A percentile compares a stretch with the other conserved stretches of the same genome.
Evolutionary conservation across 2,888 invertebrate genomes (phyloP).

Genomic region (Napeogenes sylphis): DNA sequence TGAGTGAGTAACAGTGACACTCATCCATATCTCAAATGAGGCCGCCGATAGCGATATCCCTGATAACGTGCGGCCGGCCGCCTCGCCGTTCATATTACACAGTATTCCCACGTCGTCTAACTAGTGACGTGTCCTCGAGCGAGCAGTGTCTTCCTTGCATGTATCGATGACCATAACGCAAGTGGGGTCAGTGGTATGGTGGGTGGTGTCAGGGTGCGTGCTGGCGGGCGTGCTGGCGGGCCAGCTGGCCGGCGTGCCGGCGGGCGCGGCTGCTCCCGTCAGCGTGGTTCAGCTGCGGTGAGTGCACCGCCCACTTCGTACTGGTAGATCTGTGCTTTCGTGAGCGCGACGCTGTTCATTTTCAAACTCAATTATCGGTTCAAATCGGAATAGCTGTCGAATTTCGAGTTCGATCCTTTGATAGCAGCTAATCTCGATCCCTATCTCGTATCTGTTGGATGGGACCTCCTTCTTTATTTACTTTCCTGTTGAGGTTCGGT

Average conservation of each 20-base stretch:
- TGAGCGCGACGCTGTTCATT: no score
- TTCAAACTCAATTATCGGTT: no score
- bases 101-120: slow-evolving; percentile 1
- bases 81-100: not conserved
- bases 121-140: not conserved
- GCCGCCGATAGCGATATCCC: slow-evolving; percentile 23
- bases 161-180: no score
- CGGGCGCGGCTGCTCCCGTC: slow-evolving; percentile 34
- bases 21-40: slow-evolving; percentile 22
- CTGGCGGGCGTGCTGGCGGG: slow-evolving; percentile 23
- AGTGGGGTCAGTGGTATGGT: not conserved
- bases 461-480: no score
- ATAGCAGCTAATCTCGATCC: no score
- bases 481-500: no score
- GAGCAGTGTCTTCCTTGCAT: no score
- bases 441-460: no score
- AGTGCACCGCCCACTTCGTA: slow-evolving; percentile 25
- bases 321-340: no score
- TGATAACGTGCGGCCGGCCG: not conserved
- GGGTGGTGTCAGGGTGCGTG: slow-evolving; percentile 19
- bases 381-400: no score
- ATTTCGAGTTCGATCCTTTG: no score
- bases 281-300: slow-evolving; percentile 47
- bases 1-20: slow-evolving; percentile 16
- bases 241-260: slow-evolving; percentile 21